Conservation (phyloP, 2,797 vertebrate genomes). For the Macropus fuliginosus region DNA sequence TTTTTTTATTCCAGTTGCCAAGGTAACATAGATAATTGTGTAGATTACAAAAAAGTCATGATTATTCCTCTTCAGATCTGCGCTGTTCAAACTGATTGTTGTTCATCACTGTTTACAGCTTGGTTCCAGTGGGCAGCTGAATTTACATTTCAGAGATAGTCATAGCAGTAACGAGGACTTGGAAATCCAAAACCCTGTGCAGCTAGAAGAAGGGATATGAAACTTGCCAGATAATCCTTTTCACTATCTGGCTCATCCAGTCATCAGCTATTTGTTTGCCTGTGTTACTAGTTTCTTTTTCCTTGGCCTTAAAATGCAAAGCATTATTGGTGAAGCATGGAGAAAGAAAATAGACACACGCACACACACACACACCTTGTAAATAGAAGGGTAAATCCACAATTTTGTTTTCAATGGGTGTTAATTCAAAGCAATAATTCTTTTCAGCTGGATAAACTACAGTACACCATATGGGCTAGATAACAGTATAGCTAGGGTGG, state of each 20-base stretch:
- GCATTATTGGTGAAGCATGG: neutral
- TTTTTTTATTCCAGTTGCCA: neutral
- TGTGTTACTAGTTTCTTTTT: neutral
- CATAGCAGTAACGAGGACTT: neutral
- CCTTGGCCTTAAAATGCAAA: slow-evolving; percentile 24
- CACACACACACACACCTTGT: neutral
- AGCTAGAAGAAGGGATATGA: neutral
- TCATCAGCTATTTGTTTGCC: neutral
- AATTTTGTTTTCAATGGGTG: neutral
- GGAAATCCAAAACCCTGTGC: neutral
- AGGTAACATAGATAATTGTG: neutral
- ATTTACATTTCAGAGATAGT: neutral
- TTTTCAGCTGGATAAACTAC: neutral
- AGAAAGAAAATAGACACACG: neutral
- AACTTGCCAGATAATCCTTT: neutral
- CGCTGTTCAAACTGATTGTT: neutral
- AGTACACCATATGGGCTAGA: neutral
- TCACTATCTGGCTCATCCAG: neutral
- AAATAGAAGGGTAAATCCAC: slow-evolving; percentile 18
- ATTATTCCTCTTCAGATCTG: neutral
- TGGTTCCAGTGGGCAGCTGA: neutral
- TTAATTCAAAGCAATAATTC: neutral
- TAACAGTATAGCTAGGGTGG: neutral
- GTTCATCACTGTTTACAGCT: neutral
- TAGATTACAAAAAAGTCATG: neutral